phyloP scores from a whole-genome alignment of 2,797 vertebrate species.

The Triplophysa yarkandensis region DNA sequence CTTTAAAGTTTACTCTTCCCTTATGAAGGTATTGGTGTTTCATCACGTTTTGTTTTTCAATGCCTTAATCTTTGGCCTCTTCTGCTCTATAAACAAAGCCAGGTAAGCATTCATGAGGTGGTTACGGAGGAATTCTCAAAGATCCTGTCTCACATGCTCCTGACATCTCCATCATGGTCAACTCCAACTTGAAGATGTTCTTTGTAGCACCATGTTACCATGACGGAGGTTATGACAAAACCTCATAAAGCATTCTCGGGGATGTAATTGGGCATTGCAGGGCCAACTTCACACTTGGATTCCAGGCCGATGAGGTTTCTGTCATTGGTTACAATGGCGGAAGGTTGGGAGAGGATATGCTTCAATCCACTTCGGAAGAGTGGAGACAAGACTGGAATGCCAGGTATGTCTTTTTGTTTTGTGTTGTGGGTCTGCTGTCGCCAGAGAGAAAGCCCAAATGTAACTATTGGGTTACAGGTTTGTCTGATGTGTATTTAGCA shows the following conservation, averaged over 20 bases:
- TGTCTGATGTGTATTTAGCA: constrained; percentile 86
- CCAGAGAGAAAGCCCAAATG: constrained; percentile 84
- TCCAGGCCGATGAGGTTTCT: constrained; percentile 74
- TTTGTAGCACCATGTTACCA: constrained; percentile 62
- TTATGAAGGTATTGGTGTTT: constrained; percentile 28
- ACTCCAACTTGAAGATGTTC: constrained; percentile 64
- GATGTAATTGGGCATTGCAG: constrained; percentile 78
- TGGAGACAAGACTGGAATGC: constrained; percentile 84
- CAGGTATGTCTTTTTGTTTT: constrained; percentile 84
- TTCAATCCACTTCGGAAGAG: constrained; percentile 79
- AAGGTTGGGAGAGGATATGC: constrained; percentile 81
- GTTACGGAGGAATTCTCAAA: constrained; percentile 18
- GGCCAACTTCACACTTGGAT: constrained; percentile 79
- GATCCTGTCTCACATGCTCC: constrained; percentile 32
- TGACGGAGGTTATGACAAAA: constrained; percentile 64
- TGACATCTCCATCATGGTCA: constrained; percentile 44
- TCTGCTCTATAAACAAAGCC: constrained; percentile 46
- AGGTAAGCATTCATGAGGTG: constrained; percentile 41
- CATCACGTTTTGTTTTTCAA: constrained; percentile 49
- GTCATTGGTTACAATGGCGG: constrained; percentile 76
- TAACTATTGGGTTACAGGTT: constrained; percentile 88
- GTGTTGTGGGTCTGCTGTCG: constrained; percentile 82
- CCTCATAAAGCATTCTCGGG: constrained; percentile 62
- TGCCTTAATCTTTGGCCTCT: constrained; percentile 54
- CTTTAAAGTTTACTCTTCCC: constrained; percentile 27